These are phyloP conservation scores for Enteromius anoplus DNA, from an alignment of 2,797 vertebrate genomes.

Conservation along the genomic window DNA sequence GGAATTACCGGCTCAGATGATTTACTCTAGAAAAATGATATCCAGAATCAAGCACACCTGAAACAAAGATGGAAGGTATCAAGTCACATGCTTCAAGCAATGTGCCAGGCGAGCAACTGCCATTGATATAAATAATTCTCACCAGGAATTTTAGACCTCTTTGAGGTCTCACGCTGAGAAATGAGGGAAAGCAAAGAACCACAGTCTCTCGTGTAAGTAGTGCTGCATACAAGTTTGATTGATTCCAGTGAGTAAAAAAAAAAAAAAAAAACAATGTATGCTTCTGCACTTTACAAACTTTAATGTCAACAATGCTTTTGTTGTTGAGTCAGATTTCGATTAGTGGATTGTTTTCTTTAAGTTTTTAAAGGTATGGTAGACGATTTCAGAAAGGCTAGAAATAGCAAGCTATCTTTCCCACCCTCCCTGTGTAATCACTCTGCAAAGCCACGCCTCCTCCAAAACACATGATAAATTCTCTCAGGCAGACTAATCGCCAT, in stretches of 20 bases:
- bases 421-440: no score
- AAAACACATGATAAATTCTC: no score
- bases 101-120: neutral
- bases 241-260: neutral
- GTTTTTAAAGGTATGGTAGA: no score
- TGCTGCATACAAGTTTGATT: neutral
- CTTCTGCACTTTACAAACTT: neutral
- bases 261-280: neutral
- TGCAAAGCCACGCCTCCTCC: no score
- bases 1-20: neutral
- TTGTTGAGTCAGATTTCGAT: neutral
- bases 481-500: neutral
- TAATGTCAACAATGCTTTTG: neutral
- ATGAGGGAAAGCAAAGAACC: neutral
- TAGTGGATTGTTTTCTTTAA: neutral
- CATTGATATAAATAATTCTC: neutral
- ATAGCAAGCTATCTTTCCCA: neutral
- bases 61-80: conserved; percentile 3
- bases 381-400: neutral
- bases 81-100: conserved; percentile 9
- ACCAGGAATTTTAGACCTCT: neutral
- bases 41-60: neutral
- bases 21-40: neutral
- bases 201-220: neutral
- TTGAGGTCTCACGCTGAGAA: neutral